phyloP scores from a whole-genome alignment of 2,113 vertebrate species.

The Eudorcas thomsonii region DNA sequence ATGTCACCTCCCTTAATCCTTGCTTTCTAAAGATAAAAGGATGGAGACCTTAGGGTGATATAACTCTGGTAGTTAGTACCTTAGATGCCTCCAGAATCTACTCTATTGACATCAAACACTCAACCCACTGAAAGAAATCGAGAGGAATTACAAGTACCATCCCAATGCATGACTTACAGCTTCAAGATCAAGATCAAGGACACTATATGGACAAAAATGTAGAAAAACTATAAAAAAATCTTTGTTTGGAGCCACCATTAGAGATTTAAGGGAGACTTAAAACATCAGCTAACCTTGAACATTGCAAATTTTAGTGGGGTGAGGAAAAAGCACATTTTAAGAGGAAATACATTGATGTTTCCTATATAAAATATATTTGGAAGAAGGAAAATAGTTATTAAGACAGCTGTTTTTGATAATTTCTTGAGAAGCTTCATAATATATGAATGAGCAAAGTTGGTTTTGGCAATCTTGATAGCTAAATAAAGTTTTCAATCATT shows the following conservation, averaged over 20 bases:
- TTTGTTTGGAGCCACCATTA: not conserved
- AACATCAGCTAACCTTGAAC: not conserved
- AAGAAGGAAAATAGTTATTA: not conserved
- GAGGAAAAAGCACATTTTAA: not conserved
- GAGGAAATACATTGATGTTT: not conserved
- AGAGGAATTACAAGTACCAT: no score
- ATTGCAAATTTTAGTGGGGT: not conserved
- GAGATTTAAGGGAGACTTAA: not conserved
- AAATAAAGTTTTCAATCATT: not conserved
- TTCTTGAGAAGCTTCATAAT: not conserved
- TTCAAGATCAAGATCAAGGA: not conserved
- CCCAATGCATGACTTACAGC: not conserved
- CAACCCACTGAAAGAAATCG: accelerated
- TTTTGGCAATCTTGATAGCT: not conserved
- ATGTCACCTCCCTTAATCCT: not conserved
- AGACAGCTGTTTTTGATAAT: not conserved
- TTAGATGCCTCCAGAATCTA: accelerated
- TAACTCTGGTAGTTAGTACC: accelerated
- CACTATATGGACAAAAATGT: not conserved
- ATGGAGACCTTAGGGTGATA: accelerated
- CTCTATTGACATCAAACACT: accelerated
- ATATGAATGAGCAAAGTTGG: not conserved
- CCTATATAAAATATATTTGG: not conserved
- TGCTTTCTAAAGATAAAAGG: not conserved
- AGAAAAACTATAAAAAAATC: not conserved